Evolutionary conservation across 2,113 vertebrate genomes (phyloP).

Genomic region (Piaya cayana): DNA sequence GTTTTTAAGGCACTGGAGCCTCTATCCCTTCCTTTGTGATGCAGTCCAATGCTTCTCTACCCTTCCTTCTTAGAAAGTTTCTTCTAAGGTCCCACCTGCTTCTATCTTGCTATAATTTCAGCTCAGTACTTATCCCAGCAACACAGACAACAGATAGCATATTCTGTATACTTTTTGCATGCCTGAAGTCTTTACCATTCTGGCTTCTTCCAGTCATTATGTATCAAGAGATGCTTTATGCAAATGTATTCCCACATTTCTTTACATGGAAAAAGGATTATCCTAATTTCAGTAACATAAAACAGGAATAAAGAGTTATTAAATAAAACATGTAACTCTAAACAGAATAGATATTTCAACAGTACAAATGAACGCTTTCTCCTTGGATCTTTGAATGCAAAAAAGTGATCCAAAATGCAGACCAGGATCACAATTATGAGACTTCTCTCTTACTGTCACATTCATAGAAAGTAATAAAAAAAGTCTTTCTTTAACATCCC

Average conservation of each 20-base stretch:
- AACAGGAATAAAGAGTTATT: background rate
- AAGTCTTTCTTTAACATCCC: background rate
- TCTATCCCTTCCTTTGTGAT: background rate
- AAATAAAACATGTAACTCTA: background rate
- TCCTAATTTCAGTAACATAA: background rate
- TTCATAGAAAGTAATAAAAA: background rate
- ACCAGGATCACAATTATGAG: background rate
- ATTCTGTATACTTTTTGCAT: background rate
- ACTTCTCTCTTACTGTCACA: background rate
- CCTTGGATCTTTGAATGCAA: background rate
- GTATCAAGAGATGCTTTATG: background rate
- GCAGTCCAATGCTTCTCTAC: background rate
- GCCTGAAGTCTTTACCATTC: background rate
- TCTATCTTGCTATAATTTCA: background rate
- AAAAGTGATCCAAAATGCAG: background rate
- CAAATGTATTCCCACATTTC: background rate
- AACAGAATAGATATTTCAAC: background rate
- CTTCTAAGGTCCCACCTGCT: background rate
- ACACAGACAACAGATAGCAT: background rate
- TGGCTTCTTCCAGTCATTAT: background rate
- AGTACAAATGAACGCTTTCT: background rate
- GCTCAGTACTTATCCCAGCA: background rate
- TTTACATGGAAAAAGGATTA: background rate
- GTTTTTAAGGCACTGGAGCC: background rate
- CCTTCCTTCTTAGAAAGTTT: background rate